A percentile compares a stretch with the other conserved stretches of the same genome.
These are phyloP conservation scores for Sipha flava DNA, from an alignment of 1,140 invertebrate genomes.

Conservation along the genomic window DNA sequence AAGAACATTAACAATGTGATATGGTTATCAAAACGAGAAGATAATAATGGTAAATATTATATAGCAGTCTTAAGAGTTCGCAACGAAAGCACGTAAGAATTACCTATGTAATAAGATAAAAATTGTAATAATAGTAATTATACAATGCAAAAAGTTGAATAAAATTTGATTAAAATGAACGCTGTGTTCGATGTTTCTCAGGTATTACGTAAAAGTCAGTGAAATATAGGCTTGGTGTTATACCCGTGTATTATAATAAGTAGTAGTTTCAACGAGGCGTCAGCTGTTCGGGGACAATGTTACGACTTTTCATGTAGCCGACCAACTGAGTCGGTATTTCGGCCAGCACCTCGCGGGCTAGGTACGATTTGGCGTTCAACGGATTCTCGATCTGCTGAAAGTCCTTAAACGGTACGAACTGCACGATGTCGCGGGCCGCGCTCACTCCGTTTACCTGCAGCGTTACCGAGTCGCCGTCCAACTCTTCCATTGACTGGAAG, in stretches of 20 bases:
- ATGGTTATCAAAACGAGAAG: too few species aligned
- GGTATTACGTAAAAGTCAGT: too few species aligned
- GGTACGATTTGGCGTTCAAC: constrained; percentile 40
- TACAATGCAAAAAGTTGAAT: not conserved
- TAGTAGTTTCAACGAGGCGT: not conserved
- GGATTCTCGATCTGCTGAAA: constrained; percentile 43
- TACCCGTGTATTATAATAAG: too few species aligned
- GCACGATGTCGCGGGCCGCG: constrained; percentile 54
- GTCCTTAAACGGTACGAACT: constrained; percentile 52
- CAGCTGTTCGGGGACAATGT: constrained; percentile 45
- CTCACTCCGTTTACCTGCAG: constrained; percentile 44
- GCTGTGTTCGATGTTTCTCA: too few species aligned
- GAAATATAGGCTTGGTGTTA: too few species aligned
- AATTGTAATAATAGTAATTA: not conserved
- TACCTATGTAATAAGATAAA: not conserved
- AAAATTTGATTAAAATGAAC: too few species aligned
- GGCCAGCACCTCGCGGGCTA: constrained; percentile 55
- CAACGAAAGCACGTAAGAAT: not conserved
- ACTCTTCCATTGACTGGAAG: constrained; percentile 51
- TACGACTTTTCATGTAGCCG: constrained; percentile 51
- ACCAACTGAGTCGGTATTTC: constrained; percentile 55
- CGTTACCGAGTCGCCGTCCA: constrained; percentile 52
- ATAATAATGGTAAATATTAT: not conserved
- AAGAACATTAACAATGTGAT: not conserved
- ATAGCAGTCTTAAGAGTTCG: constrained; percentile 10